phyloP scores from a whole-genome alignment of 2,888 invertebrate species.

The Athalia circularis region DNA sequence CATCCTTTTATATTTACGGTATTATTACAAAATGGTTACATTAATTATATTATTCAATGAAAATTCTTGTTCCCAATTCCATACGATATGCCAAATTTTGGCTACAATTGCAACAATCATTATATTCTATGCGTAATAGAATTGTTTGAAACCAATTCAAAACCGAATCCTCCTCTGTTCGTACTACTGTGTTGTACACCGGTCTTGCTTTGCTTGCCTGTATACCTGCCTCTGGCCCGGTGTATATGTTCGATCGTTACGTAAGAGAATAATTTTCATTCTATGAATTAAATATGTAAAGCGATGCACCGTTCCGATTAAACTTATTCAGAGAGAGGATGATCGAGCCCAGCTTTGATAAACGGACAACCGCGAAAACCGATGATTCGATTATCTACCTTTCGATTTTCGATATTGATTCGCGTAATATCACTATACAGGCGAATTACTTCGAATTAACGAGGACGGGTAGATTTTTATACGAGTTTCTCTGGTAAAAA shows the following conservation, averaged over 20 bases:
- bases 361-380: slow-evolving; percentile 11
- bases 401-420: slow-evolving; percentile 26
- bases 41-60: slow-evolving; percentile 13
- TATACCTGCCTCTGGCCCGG: neutral
- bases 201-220: no score
- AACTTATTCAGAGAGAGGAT: no score
- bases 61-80: neutral
- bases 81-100: neutral
- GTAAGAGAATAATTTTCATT: no score
- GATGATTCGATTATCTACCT: slow-evolving; percentile 28
- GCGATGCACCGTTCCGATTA: no score
- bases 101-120: neutral
- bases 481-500: no score
- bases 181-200: no score
- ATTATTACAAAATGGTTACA: slow-evolving; percentile 14
- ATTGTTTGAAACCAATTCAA: slow-evolving; percentile 14
- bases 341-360: neutral
- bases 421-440: neutral
- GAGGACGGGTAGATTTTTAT: no score
- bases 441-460: no score
- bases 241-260: neutral
- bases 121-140: neutral
- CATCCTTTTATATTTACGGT: slow-evolving; percentile 20
- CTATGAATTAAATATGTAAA: no score
- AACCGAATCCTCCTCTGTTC: no score